Conservation (phyloP, 1,140 invertebrate species). For the Ceratosolen fusciceps region DNA sequence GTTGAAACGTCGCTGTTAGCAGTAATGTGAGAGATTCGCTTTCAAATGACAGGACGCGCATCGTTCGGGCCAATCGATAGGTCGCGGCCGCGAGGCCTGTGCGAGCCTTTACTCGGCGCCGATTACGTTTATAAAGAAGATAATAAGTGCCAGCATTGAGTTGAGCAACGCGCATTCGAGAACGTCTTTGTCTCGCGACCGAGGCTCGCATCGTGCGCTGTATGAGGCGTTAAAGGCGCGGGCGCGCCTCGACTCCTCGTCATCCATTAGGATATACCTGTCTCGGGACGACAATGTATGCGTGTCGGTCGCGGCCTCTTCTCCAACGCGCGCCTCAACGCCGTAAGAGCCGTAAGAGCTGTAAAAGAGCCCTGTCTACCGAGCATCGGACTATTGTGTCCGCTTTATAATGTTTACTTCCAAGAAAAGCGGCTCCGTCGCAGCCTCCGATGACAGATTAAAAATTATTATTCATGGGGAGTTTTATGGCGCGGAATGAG, state of each 20-base stretch:
- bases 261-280: slow-evolving; percentile 60
- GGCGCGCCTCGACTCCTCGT: slow-evolving; percentile 63
- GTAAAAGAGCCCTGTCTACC: neutral
- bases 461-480: neutral
- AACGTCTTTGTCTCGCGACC: neutral
- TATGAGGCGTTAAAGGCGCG: neutral
- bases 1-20: no score
- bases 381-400: neutral
- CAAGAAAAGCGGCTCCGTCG: neutral
- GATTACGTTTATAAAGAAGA: neutral
- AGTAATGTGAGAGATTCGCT: no score
- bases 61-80: neutral
- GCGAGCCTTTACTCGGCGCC: no score
- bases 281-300: slow-evolving; percentile 45
- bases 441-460: neutral
- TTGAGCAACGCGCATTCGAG: neutral
- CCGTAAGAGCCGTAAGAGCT: neutral
- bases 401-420: neutral
- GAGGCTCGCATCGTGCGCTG: neutral
- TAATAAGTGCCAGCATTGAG: neutral
- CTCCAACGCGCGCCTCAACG: neutral
- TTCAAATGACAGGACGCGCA: neutral
- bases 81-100: no score
- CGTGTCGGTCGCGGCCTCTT: neutral
- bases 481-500: no score